Base-by-base conservation (phyloP, 2,888 invertebrate species). In the Melitaea athalia region DNA sequence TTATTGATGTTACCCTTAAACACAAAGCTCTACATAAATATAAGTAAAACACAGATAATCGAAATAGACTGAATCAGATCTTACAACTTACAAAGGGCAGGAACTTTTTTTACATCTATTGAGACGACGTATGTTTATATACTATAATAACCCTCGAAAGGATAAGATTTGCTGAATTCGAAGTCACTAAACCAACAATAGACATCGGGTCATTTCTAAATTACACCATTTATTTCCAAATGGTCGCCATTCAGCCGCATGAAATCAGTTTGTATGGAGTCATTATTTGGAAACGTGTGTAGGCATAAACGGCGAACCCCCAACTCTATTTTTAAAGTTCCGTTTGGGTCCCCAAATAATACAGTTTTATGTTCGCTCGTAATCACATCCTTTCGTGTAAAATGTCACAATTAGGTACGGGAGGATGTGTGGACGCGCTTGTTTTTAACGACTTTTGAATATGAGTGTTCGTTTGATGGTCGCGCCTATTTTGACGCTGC, bases 331-430 rank as follows among this genome's bases (percentile, higher is more conserved):
- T 91, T 89, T 85, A 85, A 85, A 87, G 83, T 85, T 83, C 82
- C 82, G 78, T 78, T 83, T 78, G 72, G 75, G 76, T 76, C 82
- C 85, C 81, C 77, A 85, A 87, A 89, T 87, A 63, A 68, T 71
- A 71, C 66, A 69, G 65, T 71, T 71, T 71, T 71, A 71, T 71
- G 71, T 66, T 63, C 66, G 70, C 71, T 71, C 68, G 71, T 71
- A 71, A 71, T 71, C 71, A 71, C 71, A 71, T 71, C 71, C 71
- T 71, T 71, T 71, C 65, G 71, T 69, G 88, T 91, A 85, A 88
- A 90, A 91, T 86, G 88, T 91, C 91, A 92, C 92, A 91, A 92
- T 92, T 92, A 89, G 84, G 85, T 82, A 86, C 85, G 91, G 88
- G 83, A 85, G 86, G 86, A 89, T 87, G 87, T 91, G 87, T 84